These are phyloP conservation scores for Drosophila oshimai DNA, from an alignment of 1,140 invertebrate species.

Conservation along the genomic window DNA sequence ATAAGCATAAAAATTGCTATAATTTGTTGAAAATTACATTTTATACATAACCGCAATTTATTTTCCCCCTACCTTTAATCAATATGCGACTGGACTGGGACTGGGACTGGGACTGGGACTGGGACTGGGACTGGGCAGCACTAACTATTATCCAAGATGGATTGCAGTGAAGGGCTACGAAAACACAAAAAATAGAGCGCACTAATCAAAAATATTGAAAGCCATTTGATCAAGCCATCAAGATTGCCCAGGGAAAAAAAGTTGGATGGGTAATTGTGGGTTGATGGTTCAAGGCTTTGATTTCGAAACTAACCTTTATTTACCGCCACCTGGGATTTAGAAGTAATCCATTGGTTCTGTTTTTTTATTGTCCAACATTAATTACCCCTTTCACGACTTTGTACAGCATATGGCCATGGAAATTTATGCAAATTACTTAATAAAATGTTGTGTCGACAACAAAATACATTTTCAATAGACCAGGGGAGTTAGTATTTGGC, in stretches of 20 bases:
- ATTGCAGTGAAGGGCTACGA: slow-evolving; percentile 43
- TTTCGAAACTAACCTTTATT: background rate
- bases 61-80: slow-evolving; percentile 56
- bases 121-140: no score
- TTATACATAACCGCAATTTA: slow-evolving; percentile 67
- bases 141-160: slow-evolving; percentile 72
- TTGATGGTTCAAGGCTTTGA: slow-evolving; percentile 20
- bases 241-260: slow-evolving; percentile 5
- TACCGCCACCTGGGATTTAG: background rate
- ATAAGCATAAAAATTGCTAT: slow-evolving; percentile 82
- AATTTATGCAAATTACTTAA: slow-evolving; percentile 79
- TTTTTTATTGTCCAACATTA: slow-evolving; percentile 35
- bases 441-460: slow-evolving; percentile 78
- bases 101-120: no score
- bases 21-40: slow-evolving; percentile 81
- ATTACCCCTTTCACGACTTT: slow-evolving; percentile 21
- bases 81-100: slow-evolving; percentile 63
- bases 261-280: slow-evolving; percentile 4
- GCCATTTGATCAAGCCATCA: slow-evolving; percentile 28
- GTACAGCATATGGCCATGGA: slow-evolving; percentile 53
- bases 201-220: slow-evolving; percentile 41
- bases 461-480: slow-evolving; percentile 76
- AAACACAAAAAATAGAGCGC: slow-evolving; percentile 4
- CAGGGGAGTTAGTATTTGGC: slow-evolving; percentile 62
- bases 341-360: background rate